phyloP scores from a whole-genome alignment of 2,797 vertebrate species.

The Melanotaenia maccullochi region DNA sequence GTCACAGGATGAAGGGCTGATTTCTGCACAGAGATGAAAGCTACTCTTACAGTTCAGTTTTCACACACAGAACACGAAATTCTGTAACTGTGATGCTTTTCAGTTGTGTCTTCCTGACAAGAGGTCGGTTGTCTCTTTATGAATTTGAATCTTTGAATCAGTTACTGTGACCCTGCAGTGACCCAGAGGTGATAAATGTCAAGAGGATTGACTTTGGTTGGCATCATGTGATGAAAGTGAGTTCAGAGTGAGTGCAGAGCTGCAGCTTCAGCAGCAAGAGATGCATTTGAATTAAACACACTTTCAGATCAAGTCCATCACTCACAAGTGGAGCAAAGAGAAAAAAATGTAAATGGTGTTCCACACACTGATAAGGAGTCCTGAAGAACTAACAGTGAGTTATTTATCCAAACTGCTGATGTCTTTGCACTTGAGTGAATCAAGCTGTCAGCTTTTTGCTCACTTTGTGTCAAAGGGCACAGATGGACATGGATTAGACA shows the following conservation, averaged over 20 bases:
- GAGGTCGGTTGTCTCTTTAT: constrained; percentile 11
- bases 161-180: constrained; percentile 26
- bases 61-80: neutral
- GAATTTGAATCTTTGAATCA: constrained; percentile 23
- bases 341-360: neutral
- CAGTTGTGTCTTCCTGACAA: constrained; percentile 10
- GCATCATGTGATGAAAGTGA: constrained; percentile 1
- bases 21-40: neutral
- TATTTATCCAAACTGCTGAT: neutral
- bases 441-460: constrained; percentile 20
- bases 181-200: constrained; percentile 31
- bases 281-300: neutral
- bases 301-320: neutral
- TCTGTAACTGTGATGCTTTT: neutral
- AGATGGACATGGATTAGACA: constrained; percentile 35
- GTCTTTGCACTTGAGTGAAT: neutral
- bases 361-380: neutral
- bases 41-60: neutral
- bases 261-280: neutral
- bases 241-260: neutral
- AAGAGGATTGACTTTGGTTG: constrained; percentile 6
- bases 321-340: neutral
- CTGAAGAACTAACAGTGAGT: neutral
- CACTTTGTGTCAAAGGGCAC: constrained; percentile 3
- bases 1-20: neutral